Conservation (phyloP, 2,797 vertebrate genomes). For the Melopsittacus undulatus region DNA sequence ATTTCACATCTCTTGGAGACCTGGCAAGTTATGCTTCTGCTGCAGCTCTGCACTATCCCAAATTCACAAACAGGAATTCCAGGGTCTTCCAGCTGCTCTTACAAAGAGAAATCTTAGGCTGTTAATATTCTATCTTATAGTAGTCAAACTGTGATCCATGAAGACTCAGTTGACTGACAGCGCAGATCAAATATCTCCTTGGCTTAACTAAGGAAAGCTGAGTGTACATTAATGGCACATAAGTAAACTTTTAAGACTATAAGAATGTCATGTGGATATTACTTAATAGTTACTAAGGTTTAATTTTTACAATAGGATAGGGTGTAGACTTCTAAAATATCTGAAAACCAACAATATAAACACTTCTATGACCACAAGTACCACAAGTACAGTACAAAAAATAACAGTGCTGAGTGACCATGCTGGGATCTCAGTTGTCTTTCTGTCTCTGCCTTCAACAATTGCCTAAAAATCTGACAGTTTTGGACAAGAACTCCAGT, state of each 20-base stretch:
- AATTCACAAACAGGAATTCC: neutral
- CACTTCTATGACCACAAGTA: neutral
- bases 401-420: neutral
- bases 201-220: neutral
- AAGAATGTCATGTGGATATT: neutral
- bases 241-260: neutral
- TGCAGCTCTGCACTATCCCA: neutral
- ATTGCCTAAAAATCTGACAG: neutral
- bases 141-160: neutral
- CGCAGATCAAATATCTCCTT: neutral
- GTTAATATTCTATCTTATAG: slow-evolving; percentile 20
- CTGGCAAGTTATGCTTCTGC: neutral
- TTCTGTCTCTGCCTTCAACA: neutral
- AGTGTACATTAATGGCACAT: neutral
- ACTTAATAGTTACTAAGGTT: neutral
- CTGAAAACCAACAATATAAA: neutral
- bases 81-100: neutral
- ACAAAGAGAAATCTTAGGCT: neutral
- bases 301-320: neutral
- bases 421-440: neutral
- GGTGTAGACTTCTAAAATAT: neutral
- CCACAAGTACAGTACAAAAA: neutral
- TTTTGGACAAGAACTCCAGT: neutral
- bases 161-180: neutral
- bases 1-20: neutral